Base-by-base conservation (phyloP, 2,113 vertebrate species). In the Prolemur simus region DNA sequence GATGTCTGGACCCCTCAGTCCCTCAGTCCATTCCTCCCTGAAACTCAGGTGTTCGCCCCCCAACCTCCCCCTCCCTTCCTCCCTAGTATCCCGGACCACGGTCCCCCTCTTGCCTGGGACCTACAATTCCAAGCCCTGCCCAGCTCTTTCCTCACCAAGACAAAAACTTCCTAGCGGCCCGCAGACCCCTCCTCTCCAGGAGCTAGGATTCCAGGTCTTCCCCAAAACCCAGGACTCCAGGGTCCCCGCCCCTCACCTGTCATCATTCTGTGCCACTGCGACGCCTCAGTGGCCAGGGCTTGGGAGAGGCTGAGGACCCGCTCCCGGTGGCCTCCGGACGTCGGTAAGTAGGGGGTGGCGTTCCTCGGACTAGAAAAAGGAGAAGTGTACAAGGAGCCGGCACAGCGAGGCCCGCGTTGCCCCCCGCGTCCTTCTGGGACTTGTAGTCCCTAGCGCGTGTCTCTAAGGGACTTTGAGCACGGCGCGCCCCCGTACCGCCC, bases 271-370 rank as follows among this genome's bases (percentile, higher is more conserved):
- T 97, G 97, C 97, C 97, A 98, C 49, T 98, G 96, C 0, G 98
- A 98, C 0, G 98, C 98, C 77, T 98, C 98, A 1, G 95, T 64
- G 18, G 98, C 98, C 66, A 98, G 96, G 12, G 97, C 96, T 64
- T 98, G 98, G n/a, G 98, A 98, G 86, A 98, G 95, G 86, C 95
- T 98, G 85, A 98, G 97, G 29, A 98, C 97, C 71, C 97, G 94
- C 52, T 98, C 98, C 47, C 97, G 96, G 80, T 98, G 97, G 68
- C 97, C 97, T n/a, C 97, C 96, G 0, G 96, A 64, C 9, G 76
- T 60, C 0, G 93, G 89, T 29, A 81, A 39, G 68, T 90, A 96
- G 60, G 92, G 71, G 10, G 17, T 85, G n/a, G 77, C 34, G 71
- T 78, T 97, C 83, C 94, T 96, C 0, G 96, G 89, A 83, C 97